Evolutionary conservation across 2,113 vertebrate genomes (phyloP), one percentile per base, ranked within the genome.

Genomic region (Zosterops borbonicus): DNA sequence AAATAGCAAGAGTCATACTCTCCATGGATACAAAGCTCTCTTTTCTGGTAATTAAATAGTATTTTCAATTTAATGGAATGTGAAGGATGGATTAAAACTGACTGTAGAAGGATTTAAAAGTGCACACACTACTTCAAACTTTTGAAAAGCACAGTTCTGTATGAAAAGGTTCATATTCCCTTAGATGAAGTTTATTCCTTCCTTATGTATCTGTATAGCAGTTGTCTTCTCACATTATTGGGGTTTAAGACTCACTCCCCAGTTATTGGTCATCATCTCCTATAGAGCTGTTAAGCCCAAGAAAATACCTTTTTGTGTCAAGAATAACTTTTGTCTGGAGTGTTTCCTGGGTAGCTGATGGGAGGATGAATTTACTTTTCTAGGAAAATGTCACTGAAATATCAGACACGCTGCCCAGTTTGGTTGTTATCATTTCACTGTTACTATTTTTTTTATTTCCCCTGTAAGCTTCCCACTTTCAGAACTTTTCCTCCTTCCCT

Each of bases 41-140:
- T 27, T 93, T 93, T 90, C 79, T 76, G 52, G 53, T 88, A 85
- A 93, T 93, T 87, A 92, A 84, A 49, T 8, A 90, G 31, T 77
- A 86, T 70, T 83, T 76, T 69, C 63, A 80, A 62, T 18, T 75
- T 67, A 70, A 44, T 53, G 29, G 59, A 82, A 85, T n/a, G 42
- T 71, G 62, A 95, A 89, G 24, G 59, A 83, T 42, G 50, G 59
- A 81, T 81, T 92, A 65, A 83, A 78, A 79, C 50, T 37, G 58
- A 50, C 44, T 44, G 23, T 20, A 60, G 69, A 90, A 92, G 60
- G 67, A 92, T 77, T 69, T 67, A 58, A 76, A 89, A 91, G 39
- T n/a, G 29, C 37, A 41, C 44, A 89, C 22, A 39, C 4, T 46
- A 27, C 49, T 80, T 53, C 50, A n/a, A 78, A 84, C 12, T 67